A percentile compares a stretch with the other conserved stretches of the same genome.
These are phyloP conservation scores for Australoheros scitulus DNA, from an alignment of 2,113 vertebrate species.

Conservation along the genomic window DNA sequence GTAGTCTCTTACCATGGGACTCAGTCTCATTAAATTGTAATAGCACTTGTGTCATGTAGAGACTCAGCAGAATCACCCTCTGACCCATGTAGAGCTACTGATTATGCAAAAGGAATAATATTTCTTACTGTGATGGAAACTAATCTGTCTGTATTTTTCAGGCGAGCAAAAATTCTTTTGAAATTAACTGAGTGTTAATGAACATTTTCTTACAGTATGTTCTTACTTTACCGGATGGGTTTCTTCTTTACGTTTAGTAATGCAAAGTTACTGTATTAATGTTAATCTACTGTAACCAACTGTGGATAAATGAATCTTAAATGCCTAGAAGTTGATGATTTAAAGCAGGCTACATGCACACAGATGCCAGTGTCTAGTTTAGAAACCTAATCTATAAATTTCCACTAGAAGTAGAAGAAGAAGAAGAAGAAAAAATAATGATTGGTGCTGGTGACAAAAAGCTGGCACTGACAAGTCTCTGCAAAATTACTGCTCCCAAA, in stretches of 20 bases:
- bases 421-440: no score
- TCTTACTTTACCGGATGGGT: not conserved
- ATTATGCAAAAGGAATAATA: slow-evolving; percentile 36
- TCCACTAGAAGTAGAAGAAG: not conserved
- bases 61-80: slow-evolving; percentile 21
- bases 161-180: not conserved
- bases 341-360: not conserved
- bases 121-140: slow-evolving; percentile 17
- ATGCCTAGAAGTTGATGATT: not conserved
- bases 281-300: not conserved
- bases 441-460: not conserved
- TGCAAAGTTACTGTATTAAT: not conserved
- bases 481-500: not conserved
- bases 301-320: not conserved
- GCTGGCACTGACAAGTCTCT: not conserved
- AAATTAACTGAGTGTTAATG: not conserved
- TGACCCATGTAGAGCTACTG: slow-evolving; percentile 23
- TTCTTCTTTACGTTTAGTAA: not conserved
- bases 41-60: slow-evolving; percentile 49
- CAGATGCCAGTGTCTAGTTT: not conserved
- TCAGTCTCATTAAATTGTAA: slow-evolving; percentile 61
- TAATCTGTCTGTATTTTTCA: not conserved
- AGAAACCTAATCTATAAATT: not conserved
- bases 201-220: not conserved
- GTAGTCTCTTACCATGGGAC: slow-evolving; percentile 39